phyloP scores from a whole-genome alignment of 2,888 invertebrate genomes.

The Neria commutata region DNA sequence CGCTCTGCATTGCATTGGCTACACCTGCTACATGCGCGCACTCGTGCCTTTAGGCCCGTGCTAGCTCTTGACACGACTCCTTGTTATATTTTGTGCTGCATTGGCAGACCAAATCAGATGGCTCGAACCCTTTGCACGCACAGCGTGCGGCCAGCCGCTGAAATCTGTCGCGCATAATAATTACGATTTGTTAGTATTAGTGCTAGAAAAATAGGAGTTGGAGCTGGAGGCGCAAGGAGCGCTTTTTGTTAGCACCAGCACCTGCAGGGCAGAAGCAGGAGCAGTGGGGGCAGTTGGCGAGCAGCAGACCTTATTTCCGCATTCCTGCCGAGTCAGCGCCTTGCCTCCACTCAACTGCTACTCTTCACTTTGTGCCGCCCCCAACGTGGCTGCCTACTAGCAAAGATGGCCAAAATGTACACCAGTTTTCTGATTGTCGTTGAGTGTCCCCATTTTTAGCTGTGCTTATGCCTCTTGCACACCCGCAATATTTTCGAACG shows the following conservation, averaged over 20 bases:
- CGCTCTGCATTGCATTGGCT: no score
- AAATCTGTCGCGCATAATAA: constrained; percentile 39
- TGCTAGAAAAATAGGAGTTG: constrained; percentile 39
- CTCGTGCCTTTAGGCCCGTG: no score
- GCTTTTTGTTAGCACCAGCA: constrained; percentile 37
- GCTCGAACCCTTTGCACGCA: neutral
- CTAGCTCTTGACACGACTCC: no score
- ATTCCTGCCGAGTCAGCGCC: no score
- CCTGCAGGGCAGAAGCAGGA: constrained; percentile 23
- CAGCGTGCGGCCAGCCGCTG: constrained; percentile 23
- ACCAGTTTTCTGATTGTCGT: constrained; percentile 55
- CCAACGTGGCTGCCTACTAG: constrained; percentile 7
- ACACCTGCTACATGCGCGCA: no score
- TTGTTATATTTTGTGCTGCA: no score
- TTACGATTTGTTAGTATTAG: constrained; percentile 43
- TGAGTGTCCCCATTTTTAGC: constrained; percentile 35
- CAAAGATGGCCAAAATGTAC: constrained; percentile 40
- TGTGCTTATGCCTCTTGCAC: neutral
- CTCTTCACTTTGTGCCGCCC: no score
- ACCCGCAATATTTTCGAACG: neutral
- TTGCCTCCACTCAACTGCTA: no score
- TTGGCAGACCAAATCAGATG: no score
- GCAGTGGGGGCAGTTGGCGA: constrained; percentile 7
- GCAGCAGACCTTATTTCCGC: constrained; percentile 12
- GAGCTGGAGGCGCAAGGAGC: constrained; percentile 21